Percentiles rank a stretch among this genome's conserved stretches.
Evolutionary conservation across 2,797 vertebrate genomes (phyloP).

Genomic region (Clarias laeviceps): DNA sequence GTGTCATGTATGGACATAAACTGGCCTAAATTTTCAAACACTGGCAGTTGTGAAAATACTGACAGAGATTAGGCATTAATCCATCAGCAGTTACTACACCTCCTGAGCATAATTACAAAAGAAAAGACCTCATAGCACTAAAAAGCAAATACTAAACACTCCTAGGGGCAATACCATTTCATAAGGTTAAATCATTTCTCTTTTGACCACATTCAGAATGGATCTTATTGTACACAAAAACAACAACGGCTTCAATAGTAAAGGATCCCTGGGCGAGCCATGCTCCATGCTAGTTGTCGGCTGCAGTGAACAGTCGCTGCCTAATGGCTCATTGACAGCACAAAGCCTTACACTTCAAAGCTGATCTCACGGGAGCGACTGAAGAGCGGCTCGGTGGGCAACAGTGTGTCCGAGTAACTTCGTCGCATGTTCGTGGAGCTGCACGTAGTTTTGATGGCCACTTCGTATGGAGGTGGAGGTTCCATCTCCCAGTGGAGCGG

Average conservation of each 20-base stretch:
- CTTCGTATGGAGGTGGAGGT: conserved; percentile 76
- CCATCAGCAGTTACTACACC: neutral
- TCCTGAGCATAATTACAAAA: neutral
- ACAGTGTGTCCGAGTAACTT: conserved; percentile 79
- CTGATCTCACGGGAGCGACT: conserved; percentile 79
- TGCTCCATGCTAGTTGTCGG: neutral
- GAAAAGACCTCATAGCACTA: neutral
- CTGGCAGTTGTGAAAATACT: neutral
- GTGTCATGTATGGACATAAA: neutral
- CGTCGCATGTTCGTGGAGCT: conserved; percentile 80
- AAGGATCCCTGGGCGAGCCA: conserved; percentile 4
- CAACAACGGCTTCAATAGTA: neutral
- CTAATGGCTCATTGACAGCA: neutral
- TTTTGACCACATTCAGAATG: neutral
- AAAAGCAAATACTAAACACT: neutral
- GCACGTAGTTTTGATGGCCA: conserved; percentile 81
- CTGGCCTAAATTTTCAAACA: neutral
- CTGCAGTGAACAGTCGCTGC: neutral
- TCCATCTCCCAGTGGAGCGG: conserved; percentile 73
- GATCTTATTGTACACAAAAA: neutral
- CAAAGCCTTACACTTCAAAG: conserved; percentile 76
- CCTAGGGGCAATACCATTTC: neutral
- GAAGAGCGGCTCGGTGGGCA: conserved; percentile 77
- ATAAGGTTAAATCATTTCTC: neutral
- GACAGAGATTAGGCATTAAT: neutral